These are phyloP conservation scores for Chlamydotis undulata DNA, from an alignment of 2,113 vertebrate genomes.

Conservation along the genomic window DNA sequence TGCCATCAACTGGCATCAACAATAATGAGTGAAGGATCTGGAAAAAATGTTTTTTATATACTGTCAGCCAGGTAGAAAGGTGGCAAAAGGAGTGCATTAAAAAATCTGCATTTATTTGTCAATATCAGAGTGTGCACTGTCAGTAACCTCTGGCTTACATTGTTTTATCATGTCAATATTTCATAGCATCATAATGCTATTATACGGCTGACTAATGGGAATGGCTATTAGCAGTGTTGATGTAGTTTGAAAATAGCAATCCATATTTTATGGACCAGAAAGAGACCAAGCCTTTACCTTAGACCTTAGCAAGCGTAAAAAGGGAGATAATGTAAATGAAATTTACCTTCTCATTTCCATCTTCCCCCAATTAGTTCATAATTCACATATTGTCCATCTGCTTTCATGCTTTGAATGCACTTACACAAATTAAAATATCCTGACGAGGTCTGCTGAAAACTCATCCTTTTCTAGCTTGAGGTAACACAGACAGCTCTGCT, in stretches of 20 bases:
- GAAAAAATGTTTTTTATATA: conserved; percentile 44
- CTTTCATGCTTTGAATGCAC: conserved; percentile 66
- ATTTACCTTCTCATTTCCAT: conserved; percentile 72
- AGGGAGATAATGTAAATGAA: conserved; percentile 78
- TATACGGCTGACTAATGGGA: conserved; percentile 83
- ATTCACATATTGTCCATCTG: conserved; percentile 71
- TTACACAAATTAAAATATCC: conserved; percentile 60
- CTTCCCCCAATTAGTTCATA: conserved; percentile 72
- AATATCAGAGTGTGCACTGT: conserved; percentile 72
- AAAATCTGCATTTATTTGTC: conserved; percentile 80
- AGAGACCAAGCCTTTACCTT: conserved; percentile 74
- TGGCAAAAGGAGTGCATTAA: conserved; percentile 68
- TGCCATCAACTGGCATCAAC: not conserved
- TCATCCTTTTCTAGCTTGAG: conserved; percentile 49
- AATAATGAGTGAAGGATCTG: not conserved
- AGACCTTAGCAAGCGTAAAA: conserved; percentile 73
- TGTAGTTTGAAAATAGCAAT: conserved; percentile 86
- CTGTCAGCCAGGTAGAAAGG: conserved; percentile 67
- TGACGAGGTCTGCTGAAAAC: conserved; percentile 55
- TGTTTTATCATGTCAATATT: conserved; percentile 88
- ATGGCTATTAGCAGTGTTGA: conserved; percentile 81
- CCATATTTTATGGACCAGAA: conserved; percentile 82
- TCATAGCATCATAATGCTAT: conserved; percentile 82
- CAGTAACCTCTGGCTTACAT: conserved; percentile 71
- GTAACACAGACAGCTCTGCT: conserved; percentile 30